These are phyloP conservation scores for Diloba caeruleocephala DNA, from an alignment of 2,888 invertebrate genomes.

Conservation along the genomic window DNA sequence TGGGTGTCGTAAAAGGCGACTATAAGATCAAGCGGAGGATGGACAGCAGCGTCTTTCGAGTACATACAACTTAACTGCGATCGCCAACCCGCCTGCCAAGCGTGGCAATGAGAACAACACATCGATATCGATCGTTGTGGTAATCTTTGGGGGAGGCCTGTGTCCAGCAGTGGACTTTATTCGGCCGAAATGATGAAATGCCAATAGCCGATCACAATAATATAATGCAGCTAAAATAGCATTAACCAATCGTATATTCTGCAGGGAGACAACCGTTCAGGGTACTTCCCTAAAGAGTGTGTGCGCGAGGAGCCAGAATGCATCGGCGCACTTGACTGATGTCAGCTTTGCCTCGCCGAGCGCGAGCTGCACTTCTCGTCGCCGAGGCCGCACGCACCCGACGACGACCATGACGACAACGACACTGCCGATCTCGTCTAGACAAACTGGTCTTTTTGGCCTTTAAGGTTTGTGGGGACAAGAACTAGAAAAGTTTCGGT, in stretches of 20 bases:
- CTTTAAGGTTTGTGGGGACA: background rate
- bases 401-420: conserved; percentile 37
- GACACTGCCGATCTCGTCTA: conserved; percentile 60
- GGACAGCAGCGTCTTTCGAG: too few relatives aligned
- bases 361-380: conserved; percentile 74
- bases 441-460: background rate
- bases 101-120: too few relatives aligned
- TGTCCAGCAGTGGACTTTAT: too few relatives aligned
- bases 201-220: too few relatives aligned
- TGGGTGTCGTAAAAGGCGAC: too few relatives aligned
- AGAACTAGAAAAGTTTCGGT: background rate
- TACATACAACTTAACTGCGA: too few relatives aligned
- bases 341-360: conserved; percentile 83
- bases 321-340: conserved; percentile 86
- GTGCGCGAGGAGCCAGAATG: conserved; percentile 91
- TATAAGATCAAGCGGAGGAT: too few relatives aligned
- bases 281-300: conserved; percentile 95
- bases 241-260: background rate
- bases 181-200: too few relatives aligned
- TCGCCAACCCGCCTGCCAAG: too few relatives aligned
- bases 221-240: too few relatives aligned
- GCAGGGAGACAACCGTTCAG: conserved; percentile 87
- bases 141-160: too few relatives aligned
- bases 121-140: too few relatives aligned
- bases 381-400: conserved; percentile 40